phyloP scores from a whole-genome alignment of 2,797 vertebrate genomes.

The Parauchenoglanis ngamensis region DNA sequence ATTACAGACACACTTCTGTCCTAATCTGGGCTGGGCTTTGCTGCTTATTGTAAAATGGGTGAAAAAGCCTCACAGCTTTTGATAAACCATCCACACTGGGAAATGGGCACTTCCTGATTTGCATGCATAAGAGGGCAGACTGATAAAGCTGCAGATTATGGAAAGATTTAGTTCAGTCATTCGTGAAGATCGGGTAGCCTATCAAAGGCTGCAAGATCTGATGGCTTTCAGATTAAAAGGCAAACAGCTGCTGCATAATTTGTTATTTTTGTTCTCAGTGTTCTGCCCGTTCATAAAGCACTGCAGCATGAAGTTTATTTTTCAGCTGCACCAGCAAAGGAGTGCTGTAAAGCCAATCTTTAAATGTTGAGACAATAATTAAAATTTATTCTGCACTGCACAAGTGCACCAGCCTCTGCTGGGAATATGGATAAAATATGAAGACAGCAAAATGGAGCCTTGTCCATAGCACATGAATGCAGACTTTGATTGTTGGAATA shows the following conservation, averaged over 20 bases:
- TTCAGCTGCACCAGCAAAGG: conserved; percentile 15
- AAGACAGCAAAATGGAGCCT: conserved; percentile 22
- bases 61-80: conserved; percentile 62
- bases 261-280: conserved; percentile 63
- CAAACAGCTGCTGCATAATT: conserved; percentile 82
- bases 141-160: conserved; percentile 88
- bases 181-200: conserved; percentile 84
- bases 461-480: conserved; percentile 37
- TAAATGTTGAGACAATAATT: conserved; percentile 26
- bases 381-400: conserved; percentile 13
- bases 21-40: conserved; percentile 60
- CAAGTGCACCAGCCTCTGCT: conserved; percentile 8
- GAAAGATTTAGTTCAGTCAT: conserved; percentile 90
- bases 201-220: conserved; percentile 89
- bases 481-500: conserved; percentile 37
- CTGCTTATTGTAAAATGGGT: conserved; percentile 63
- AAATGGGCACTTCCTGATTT: conserved; percentile 83
- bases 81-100: conserved; percentile 82
- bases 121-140: conserved; percentile 82
- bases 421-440: conserved; percentile 14
- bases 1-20: conserved; percentile 61
- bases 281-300: conserved; percentile 34
- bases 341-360: not conserved
- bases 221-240: conserved; percentile 85
- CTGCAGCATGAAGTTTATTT: conserved; percentile 30